Evolutionary conservation across 1,140 invertebrate genomes (phyloP).

Genomic region (Thaumatotibia leucotreta): DNA sequence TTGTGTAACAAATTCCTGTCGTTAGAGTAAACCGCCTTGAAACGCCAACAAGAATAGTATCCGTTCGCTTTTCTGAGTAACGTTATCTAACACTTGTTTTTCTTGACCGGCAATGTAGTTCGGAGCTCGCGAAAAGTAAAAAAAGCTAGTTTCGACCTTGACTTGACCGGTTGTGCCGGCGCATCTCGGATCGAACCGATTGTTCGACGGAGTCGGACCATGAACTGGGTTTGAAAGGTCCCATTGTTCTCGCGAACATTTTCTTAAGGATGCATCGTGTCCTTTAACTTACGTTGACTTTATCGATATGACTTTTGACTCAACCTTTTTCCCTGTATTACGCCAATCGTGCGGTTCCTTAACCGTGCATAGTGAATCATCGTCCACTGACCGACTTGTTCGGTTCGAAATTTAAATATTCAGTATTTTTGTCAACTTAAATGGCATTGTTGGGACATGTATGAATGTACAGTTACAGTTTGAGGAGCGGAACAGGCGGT

Average conservation of each 20-base stretch:
- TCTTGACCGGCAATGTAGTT: constrained; percentile 30
- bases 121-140: constrained; percentile 31
- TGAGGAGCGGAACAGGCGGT: constrained; percentile 29
- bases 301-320: no score
- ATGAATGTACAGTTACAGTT: constrained; percentile 21
- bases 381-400: not conserved
- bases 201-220: constrained; percentile 30
- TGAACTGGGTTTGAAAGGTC: constrained; percentile 34
- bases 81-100: constrained; percentile 46
- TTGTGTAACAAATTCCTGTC: constrained; percentile 66
- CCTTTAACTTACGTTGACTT: no score
- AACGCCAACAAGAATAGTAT: constrained; percentile 57
- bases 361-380: not conserved
- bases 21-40: constrained; percentile 68
- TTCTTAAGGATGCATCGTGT: not conserved
- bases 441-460: constrained; percentile 27
- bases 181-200: constrained; percentile 35
- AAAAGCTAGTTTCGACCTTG: constrained; percentile 26
- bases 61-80: constrained; percentile 57
- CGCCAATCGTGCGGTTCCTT: not conserved
- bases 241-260: constrained; percentile 16
- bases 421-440: constrained; percentile 10
- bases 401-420: constrained; percentile 5
- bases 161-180: constrained; percentile 21
- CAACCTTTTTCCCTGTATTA: not conserved